Base-by-base conservation (phyloP, 2,888 invertebrate species). In the Cosmopolites sordidus region DNA sequence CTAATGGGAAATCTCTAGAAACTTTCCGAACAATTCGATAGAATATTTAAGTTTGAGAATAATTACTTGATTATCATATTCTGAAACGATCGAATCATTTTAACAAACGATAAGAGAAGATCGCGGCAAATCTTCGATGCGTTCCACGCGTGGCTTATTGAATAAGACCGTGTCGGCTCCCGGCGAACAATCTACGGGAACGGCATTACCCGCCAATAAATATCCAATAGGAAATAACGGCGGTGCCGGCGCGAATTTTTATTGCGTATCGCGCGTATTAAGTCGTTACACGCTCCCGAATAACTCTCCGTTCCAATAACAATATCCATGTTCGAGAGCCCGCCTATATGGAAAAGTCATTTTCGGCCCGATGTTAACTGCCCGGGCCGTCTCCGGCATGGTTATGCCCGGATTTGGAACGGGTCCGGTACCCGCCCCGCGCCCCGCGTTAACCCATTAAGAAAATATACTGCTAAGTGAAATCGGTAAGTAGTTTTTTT, bases 401-500 rank as follows among this genome's bases (percentile, higher is more conserved):
- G 53, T 57, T 57, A 57, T 57, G 43, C 44, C 53, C 51, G 50
- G 53, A 57, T 57, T 54, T 56, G 46, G 52, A 30, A n/a, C 56
- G 41, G 42, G 30, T 17, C 51, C 45, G 41, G 27, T 14, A 16
- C 30, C 30, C 45, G 41, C 37, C 47, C 48, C 39, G 37, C n/a
- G 27, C 51, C 48, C 51, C 48, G 51, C 39, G 45, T 38, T 40
- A 47, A 45, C 51, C 56, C 51, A 56, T 56, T 56, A 51, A 48
- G 56, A 46, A 51, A 51, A 51, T 56, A 56, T 53, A 56, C 53
- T 53, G 52, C 56, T 53, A 56, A 56, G 53, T 56, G 56, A 56
- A 41, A 56, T 41, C 22, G 22, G 22, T 22, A 22, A 22, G 22
- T 22, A 22, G 22, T 8, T 22, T 22, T 22, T 22, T 22, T 22